Evolutionary conservation across 1,140 invertebrate genomes (phyloP).

Genomic region (Temnothorax nylanderi): DNA sequence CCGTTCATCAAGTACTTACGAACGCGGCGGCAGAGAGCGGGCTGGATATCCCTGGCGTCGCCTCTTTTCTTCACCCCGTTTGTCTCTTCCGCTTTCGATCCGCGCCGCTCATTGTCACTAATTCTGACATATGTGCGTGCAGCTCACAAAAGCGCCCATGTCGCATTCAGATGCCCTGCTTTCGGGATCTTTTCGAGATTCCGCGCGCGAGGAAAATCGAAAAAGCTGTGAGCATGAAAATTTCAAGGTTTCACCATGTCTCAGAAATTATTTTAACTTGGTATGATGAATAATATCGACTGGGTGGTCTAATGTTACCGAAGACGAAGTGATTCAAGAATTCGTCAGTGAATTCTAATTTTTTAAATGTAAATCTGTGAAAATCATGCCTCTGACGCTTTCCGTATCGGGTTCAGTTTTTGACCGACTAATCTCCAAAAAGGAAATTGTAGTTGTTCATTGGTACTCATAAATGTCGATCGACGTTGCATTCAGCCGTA

Average conservation of each 20-base stretch:
- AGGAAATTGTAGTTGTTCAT: slow-evolving; percentile 36
- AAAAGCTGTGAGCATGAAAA: slow-evolving; percentile 12
- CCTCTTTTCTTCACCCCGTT: slow-evolving; percentile 32
- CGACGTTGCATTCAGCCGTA: slow-evolving; percentile 71
- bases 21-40: slow-evolving; percentile 58
- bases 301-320: background rate
- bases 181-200: background rate
- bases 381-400: background rate
- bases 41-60: slow-evolving; percentile 35
- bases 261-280: background rate
- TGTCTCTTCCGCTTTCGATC: slow-evolving; percentile 56
- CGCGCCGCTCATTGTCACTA: slow-evolving; percentile 67
- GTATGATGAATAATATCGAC: slow-evolving; percentile 11
- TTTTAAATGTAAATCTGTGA: background rate
- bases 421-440: background rate
- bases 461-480: slow-evolving; percentile 23
- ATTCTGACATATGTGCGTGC: slow-evolving; percentile 74
- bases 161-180: slow-evolving; percentile 59
- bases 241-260: background rate
- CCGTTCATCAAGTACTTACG: slow-evolving; percentile 73
- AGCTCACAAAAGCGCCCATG: slow-evolving; percentile 60
- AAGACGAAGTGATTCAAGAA: background rate
- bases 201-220: slow-evolving; percentile 17
- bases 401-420: background rate
- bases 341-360: background rate